These are phyloP conservation scores for Trichogramma evanescens DNA, from an alignment of 2,888 invertebrate species.

Conservation along the genomic window DNA sequence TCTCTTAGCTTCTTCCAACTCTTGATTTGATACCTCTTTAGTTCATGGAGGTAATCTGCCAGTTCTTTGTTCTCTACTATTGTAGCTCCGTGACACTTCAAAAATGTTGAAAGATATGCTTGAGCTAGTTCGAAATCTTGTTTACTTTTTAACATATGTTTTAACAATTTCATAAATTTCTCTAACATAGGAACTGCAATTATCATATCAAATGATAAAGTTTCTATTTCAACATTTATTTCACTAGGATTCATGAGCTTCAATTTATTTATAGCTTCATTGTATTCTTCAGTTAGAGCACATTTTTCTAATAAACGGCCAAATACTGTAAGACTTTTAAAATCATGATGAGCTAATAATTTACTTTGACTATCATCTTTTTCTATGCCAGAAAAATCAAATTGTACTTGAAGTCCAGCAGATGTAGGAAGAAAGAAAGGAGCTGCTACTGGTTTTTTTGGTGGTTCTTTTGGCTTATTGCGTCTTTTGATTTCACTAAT, in stretches of 20 bases:
- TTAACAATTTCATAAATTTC: slow-evolving; percentile 70
- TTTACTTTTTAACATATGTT: slow-evolving; percentile 65
- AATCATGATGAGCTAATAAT: slow-evolving; percentile 53
- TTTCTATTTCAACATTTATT: slow-evolving; percentile 81
- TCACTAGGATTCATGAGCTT: slow-evolving; percentile 73
- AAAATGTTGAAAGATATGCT: slow-evolving; percentile 79
- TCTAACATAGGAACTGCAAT: slow-evolving; percentile 66
- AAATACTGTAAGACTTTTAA: slow-evolving; percentile 64
- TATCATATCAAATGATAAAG: slow-evolving; percentile 66
- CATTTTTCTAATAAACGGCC: slow-evolving; percentile 58
- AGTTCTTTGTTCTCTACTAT: slow-evolving; percentile 55
- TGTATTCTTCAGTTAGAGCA: slow-evolving; percentile 50
- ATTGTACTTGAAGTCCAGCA: slow-evolving; percentile 72
- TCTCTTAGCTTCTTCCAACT: slow-evolving; percentile 65
- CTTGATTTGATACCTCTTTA: slow-evolving; percentile 56
- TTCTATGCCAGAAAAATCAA: slow-evolving; percentile 59
- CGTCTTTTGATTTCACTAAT: slow-evolving; percentile 78
- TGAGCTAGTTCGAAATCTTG: slow-evolving; percentile 84
- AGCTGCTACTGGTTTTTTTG: slow-evolving; percentile 77
- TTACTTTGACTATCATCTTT: slow-evolving; percentile 45
- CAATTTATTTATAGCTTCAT: slow-evolving; percentile 55
- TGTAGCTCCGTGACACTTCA: slow-evolving; percentile 68
- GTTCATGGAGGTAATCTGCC: slow-evolving; percentile 50
- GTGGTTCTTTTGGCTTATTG: slow-evolving; percentile 83
- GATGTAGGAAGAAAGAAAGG: slow-evolving; percentile 95